Evolutionary conservation across 1,140 invertebrate genomes (phyloP), one percentile per base, ranked within the genome.

Genomic region (Thrips palmi): DNA sequence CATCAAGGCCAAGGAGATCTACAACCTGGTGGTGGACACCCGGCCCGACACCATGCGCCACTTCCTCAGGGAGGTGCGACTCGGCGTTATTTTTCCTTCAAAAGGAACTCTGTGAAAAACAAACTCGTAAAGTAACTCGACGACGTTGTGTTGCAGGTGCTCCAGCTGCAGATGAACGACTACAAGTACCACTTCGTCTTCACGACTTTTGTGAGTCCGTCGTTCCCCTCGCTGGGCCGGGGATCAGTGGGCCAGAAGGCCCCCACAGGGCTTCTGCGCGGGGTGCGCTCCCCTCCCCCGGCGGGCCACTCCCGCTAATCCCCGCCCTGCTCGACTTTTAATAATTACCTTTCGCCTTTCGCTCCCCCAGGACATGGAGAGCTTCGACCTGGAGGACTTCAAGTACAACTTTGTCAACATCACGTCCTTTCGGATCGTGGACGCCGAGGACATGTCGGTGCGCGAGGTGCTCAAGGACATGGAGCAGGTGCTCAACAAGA

Each of bases 161-260:
- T 74, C 14, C 64, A 71, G 49, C 53, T 73, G 8, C 67, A 72
- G 56, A 73, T 74, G 71, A 72, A 71, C 43, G 70, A 74, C 49
- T 74, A 72, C 58, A 70, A 71, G 48, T 74, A 74, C 50, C 71
- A 75, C 51, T 75, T 74, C 55, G 59, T 75, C 34, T 72, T 75
- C 44, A 72, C 70, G 35, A 74, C 69, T 48, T 71, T 74, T 57
- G 70, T 73, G 60, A 73, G 68, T 71, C 58, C 14, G 22, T 28
- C 41, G 21, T 27, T 44, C 4, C 45, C 24, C 7, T 27, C 24
- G n/a, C n/a, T n/a, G n/a, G n/a, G n/a, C n/a, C n/a, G n/a, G n/a
- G n/a, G n/a, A n/a, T n/a, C n/a, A n/a, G n/a, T n/a, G n/a, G n/a
- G n/a, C n/a, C n/a, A n/a, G n/a, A n/a, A n/a, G n/a, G n/a, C n/a